Base-by-base conservation (phyloP, 2,888 invertebrate species). In the Ashinkailepas kermadecensis region DNA sequence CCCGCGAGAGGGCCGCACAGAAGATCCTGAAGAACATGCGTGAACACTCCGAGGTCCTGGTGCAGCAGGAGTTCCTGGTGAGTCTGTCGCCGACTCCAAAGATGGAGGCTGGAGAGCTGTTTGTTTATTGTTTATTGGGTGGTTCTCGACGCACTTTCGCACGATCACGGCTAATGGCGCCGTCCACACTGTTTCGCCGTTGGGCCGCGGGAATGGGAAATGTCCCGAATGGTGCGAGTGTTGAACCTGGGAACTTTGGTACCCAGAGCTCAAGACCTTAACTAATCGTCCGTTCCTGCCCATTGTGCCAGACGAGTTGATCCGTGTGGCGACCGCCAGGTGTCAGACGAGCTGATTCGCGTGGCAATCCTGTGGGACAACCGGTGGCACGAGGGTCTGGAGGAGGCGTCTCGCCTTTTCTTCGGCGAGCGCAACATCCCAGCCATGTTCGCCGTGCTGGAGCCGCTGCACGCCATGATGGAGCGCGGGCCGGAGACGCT, bases 321-420 rank as follows among this genome's bases (percentile, higher is more conserved):
- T 39, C 39, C 39, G 39, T 39, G 39, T 39, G 39, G 59, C 7
- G 7, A 15, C 56, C 25, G 81, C 12, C 81, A 84, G 84, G 83
- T 84, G 18, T 85, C 85, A 25, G 85, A 85, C 79, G 85, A 85
- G 67, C 81, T 85, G 65, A 85, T 85, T 80, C 81, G 99, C 81
- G 97, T 99, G 0, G 99, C 99, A 3, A 99, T 99, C 84, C 89
- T 99, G 25, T 99, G 99, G 99, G 99, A 99, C 86, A 99, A 99
- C 87, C 92, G 97, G 86, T 99, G 99, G 99, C 97, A 99, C 87
- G 99, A 99, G 87, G 99, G 97, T 0, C 88, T 99, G 39, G 90
- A 95, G 86, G 98, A 99, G 87, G 98, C 98, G 0, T 95, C 95
- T 10, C 89, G 94, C 84, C 89, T 99, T 15, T 99, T 97, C 88